Conservation (phyloP, 2,113 vertebrate species). For the Pandion haliaetus region DNA sequence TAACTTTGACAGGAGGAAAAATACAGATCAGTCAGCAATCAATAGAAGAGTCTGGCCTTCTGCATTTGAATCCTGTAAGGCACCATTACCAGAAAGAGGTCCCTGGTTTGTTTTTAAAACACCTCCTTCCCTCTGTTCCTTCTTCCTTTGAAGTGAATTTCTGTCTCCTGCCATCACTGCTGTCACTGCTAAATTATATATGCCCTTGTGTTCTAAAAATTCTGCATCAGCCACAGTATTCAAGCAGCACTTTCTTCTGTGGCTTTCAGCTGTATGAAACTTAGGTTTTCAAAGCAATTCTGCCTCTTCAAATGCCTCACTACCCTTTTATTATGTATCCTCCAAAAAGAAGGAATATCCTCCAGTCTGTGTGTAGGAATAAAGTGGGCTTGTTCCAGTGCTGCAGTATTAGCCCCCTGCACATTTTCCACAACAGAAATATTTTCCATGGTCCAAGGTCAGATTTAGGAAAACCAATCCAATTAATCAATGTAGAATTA, state of each 20-base stretch:
- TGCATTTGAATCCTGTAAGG: constrained; percentile 22
- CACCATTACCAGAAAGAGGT: background rate
- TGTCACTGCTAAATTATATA: constrained; percentile 54
- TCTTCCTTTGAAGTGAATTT: constrained; percentile 50
- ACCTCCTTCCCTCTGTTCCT: constrained; percentile 9
- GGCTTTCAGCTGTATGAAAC: background rate
- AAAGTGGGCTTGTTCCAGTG: background rate
- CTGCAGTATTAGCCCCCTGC: background rate
- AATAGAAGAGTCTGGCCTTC: constrained; percentile 25
- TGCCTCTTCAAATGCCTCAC: background rate
- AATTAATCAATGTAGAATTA: background rate
- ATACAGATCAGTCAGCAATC: constrained; percentile 56
- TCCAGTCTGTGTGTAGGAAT: background rate
- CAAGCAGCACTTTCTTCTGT: background rate
- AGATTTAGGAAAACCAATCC: background rate
- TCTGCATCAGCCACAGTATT: background rate
- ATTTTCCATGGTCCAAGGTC: background rate
- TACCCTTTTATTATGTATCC: background rate
- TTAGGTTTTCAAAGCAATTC: background rate
- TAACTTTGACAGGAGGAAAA: constrained; percentile 5
- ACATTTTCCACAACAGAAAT: background rate
- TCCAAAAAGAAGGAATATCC: background rate
- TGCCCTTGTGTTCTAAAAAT: constrained; percentile 7
- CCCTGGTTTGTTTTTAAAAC: constrained; percentile 10
- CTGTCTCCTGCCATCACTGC: background rate